phyloP scores from a whole-genome alignment of 2,888 invertebrate species.

The Nineta flava region DNA sequence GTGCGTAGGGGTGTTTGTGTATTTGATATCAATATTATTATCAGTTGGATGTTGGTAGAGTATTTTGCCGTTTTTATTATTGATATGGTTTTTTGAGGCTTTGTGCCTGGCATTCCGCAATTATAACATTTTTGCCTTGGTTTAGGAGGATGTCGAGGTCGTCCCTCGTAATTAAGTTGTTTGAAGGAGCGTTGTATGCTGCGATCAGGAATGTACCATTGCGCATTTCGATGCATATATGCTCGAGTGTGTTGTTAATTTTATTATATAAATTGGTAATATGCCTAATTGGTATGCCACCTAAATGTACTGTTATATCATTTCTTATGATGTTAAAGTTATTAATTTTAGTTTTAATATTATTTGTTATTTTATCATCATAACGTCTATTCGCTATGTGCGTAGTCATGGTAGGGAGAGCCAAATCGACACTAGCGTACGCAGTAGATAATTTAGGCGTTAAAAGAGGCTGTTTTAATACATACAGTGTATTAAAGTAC shows the following conservation, averaged over 20 bases:
- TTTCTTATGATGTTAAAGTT: conserved; percentile 12
- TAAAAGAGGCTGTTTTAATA: no score
- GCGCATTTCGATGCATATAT: conserved; percentile 10
- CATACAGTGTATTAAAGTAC: no score
- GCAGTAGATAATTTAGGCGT: no score
- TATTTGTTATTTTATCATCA: conserved; percentile 9
- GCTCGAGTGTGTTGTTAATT: conserved; percentile 8
- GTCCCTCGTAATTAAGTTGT: no score
- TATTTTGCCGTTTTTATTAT: conserved; percentile 13
- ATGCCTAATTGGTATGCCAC: no score
- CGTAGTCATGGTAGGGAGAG: no score
- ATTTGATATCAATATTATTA: conserved; percentile 12
- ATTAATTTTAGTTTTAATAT: conserved; percentile 11
- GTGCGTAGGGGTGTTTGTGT: conserved; percentile 14
- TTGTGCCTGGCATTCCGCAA: conserved; percentile 15
- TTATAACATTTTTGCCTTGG: conserved; percentile 11
- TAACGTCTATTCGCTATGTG: no score
- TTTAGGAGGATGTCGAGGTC: conserved; percentile 11
- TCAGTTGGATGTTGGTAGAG: conserved; percentile 11
- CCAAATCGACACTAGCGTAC: no score
- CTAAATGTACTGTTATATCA: conserved; percentile 10
- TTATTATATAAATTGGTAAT: not conserved
- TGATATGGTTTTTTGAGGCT: conserved; percentile 12
- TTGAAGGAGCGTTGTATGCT: no score
- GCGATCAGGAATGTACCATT: no score